Conservation (phyloP, 2,888 invertebrate genomes). For the Drosophila rellima region DNA sequence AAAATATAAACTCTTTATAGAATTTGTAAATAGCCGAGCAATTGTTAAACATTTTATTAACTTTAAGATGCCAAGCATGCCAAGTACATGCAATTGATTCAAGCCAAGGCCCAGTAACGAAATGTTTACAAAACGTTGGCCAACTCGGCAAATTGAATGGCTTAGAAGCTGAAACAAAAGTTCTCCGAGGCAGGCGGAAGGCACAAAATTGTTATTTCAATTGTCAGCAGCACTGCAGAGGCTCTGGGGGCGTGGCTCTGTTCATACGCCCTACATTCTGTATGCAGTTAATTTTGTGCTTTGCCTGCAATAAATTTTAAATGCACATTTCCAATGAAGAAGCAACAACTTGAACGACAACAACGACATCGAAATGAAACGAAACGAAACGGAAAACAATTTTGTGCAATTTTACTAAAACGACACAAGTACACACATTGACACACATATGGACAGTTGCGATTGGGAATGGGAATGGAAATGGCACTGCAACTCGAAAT, state of each 20-base stretch:
- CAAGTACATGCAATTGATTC: slow-evolving; percentile 29
- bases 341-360: slow-evolving; percentile 43
- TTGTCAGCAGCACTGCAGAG: slow-evolving; percentile 53
- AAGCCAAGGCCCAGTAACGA: slow-evolving; percentile 18
- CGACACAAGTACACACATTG: slow-evolving; percentile 60
- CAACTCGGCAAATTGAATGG: slow-evolving; percentile 31
- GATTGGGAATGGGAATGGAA: slow-evolving; percentile 4
- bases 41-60: slow-evolving; percentile 49
- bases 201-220: slow-evolving; percentile 65
- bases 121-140: slow-evolving; percentile 36
- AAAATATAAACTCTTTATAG: slow-evolving; percentile 1
- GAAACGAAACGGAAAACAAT: slow-evolving; percentile 80
- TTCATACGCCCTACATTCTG: slow-evolving; percentile 7
- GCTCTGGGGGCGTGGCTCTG: slow-evolving; percentile 29
- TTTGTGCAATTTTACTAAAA: slow-evolving; percentile 79
- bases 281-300: slow-evolving; percentile 79
- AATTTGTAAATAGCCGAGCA: slow-evolving; percentile 12
- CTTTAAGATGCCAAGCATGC: slow-evolving; percentile 3
- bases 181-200: slow-evolving; percentile 11
- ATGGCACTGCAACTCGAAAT: neutral
- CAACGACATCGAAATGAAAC: slow-evolving; percentile 42
- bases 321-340: slow-evolving; percentile 79
- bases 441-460: slow-evolving; percentile 53
- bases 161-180: slow-evolving; percentile 16
- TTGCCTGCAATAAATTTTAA: slow-evolving; percentile 80